These are phyloP conservation scores for Archilochus colubris DNA, from an alignment of 2,113 vertebrate species.

Conservation along the genomic window DNA sequence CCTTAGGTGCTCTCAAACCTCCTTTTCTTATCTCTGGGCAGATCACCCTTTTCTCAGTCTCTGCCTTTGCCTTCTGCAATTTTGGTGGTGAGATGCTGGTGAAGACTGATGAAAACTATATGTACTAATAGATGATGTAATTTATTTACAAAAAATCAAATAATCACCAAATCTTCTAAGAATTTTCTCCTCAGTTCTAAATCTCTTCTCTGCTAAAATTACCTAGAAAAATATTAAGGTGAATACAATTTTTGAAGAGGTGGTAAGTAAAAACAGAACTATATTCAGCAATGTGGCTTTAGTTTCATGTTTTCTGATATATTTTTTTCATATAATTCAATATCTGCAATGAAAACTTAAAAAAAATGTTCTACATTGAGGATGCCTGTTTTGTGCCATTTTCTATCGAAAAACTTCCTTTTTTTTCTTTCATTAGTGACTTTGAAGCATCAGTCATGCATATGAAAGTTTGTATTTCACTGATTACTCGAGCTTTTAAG, in stretches of 20 bases:
- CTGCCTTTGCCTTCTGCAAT: no score
- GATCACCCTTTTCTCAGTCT: no score
- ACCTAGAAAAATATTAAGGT: background rate
- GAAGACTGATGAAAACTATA: background rate
- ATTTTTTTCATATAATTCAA: background rate
- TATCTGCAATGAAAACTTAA: background rate
- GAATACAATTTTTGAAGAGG: background rate
- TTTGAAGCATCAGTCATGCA: background rate
- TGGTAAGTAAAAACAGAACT: background rate
- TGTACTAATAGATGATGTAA: background rate
- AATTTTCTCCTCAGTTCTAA: background rate
- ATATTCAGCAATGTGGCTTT: accelerated
- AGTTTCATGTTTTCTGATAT: background rate
- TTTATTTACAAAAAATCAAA: background rate
- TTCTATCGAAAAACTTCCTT: background rate
- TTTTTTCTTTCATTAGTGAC: background rate
- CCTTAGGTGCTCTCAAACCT: no score
- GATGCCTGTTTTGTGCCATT: background rate
- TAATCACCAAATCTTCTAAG: background rate
- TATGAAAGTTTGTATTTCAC: background rate
- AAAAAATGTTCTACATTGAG: background rate
- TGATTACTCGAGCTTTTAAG: background rate
- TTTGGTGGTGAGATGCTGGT: no score
- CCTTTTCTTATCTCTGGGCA: no score
- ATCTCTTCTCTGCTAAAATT: background rate